phyloP scores from a whole-genome alignment of 2,888 invertebrate genomes.

The Silvanus unidentatus region DNA sequence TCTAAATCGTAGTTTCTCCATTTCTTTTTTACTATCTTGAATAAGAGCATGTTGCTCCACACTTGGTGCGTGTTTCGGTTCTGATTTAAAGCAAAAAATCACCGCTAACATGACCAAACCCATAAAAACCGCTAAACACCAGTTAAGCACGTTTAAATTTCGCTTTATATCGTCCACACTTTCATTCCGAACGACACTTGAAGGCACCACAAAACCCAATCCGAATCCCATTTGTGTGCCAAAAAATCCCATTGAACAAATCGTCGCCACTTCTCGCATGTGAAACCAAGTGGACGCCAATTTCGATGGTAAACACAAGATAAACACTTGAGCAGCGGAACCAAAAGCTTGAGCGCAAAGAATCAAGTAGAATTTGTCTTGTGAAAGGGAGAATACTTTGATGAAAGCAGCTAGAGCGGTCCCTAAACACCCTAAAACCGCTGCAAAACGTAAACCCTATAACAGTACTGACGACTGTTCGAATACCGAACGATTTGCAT shows the following conservation, averaged over 20 bases:
- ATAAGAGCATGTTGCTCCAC: too few species aligned
- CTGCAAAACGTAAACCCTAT: constrained; percentile 77
- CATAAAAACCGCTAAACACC: constrained; percentile 51
- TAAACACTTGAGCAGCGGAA: constrained; percentile 81
- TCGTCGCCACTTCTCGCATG: constrained; percentile 80
- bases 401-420: constrained; percentile 85
- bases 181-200: constrained; percentile 47
- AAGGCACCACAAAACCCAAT: constrained; percentile 64
- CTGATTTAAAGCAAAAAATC: too few species aligned
- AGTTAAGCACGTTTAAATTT: constrained; percentile 50
- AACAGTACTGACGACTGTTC: constrained; percentile 6
- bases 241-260: constrained; percentile 66
- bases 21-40: too few species aligned
- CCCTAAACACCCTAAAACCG: constrained; percentile 73
- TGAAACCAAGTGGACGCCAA: constrained; percentile 97
- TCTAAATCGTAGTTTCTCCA: too few species aligned
- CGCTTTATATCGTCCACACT: constrained; percentile 29
- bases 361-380: constrained; percentile 76
- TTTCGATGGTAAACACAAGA: constrained; percentile 83
- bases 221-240: constrained; percentile 70
- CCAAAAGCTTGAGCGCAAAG: constrained; percentile 83
- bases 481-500: constrained; percentile 11
- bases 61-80: too few species aligned
- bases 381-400: constrained; percentile 77
- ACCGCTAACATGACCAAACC: constrained; percentile 32